Base-by-base conservation (phyloP, 2,797 vertebrate genomes). In the Rhinoraja longicauda region DNA sequence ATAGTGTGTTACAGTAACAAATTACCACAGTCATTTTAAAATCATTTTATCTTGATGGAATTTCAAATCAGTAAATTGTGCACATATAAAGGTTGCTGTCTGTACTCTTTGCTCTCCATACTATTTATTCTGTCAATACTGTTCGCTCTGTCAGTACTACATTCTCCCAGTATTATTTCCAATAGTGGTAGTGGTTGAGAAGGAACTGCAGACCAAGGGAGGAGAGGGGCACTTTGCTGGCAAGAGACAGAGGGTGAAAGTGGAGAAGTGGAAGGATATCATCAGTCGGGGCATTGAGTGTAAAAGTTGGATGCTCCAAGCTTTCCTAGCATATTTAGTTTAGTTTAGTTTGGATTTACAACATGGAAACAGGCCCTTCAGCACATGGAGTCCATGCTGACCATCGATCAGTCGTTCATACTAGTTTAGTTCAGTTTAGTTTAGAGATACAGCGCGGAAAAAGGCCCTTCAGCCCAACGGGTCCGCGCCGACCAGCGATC, bases 21-120 rank as follows among this genome's bases (percentile, higher is more conserved):
- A 62, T 86, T 86, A 84, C 81, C 12, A 84, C 53, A 59, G 53
- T 84, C 57, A 86, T 86, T 86, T 86, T 86, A 62, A 86, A 86
- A 86, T 86, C 57, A 86, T 86, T 86, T 86, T 86, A 86, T 62
- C 82, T 86, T 86, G 57, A 86, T 86, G 13, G 57, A n/a, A 62
- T 86, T 62, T 86, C 57, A 86, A 86, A 86, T 86, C 57, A 62
- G 82, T 32, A 62, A 62, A 86, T 62, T 62, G 29, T 32, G 10
- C 82, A 86, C 29, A 86, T 62, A 86, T 86, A 62, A 86, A 86
- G 82, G 57, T 59, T 62, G 53, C 82, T 86, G 82, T 62, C 82
- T 13, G 82, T n/a, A 86, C 57, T 39, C 2, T 86, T 86, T 86
- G 82, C 29, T 86, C 24, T 45, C 36, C 39, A 36, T 81, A 81